A percentile compares a stretch with the other conserved stretches of the same genome.
Evolutionary conservation across 2,113 vertebrate species (phyloP).

Genomic region (Baryphthengus martii): DNA sequence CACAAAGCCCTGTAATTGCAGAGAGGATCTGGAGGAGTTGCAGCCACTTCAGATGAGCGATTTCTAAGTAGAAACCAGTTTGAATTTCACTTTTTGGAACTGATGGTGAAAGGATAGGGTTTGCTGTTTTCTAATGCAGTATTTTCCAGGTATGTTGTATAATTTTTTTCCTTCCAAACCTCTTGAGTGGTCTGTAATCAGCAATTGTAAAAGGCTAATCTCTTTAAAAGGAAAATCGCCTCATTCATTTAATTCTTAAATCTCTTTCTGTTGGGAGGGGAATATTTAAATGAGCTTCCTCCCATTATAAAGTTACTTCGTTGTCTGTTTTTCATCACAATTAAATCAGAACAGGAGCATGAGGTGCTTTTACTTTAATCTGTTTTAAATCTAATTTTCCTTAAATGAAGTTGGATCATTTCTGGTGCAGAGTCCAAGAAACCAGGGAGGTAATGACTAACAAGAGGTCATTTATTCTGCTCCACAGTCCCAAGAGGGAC

Average conservation of each 20-base stretch:
- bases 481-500: not conserved
- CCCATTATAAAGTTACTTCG: slow-evolving; percentile 36
- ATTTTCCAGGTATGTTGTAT: slow-evolving; percentile 43
- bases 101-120: not conserved
- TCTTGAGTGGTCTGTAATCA: slow-evolving; percentile 13
- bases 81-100: slow-evolving; percentile 32
- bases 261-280: slow-evolving; percentile 31
- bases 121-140: slow-evolving; percentile 27
- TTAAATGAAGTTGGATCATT: slow-evolving; percentile 23
- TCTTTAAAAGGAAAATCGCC: slow-evolving; percentile 41
- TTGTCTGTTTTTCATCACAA: slow-evolving; percentile 51
- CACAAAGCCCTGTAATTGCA: slow-evolving; percentile 44
- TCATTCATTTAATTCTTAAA: slow-evolving; percentile 54
- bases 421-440: slow-evolving; percentile 35
- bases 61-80: slow-evolving; percentile 1
- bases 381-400: slow-evolving; percentile 51
- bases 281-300: slow-evolving; percentile 53
- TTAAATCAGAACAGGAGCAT: slow-evolving; percentile 34
- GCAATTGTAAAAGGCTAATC: slow-evolving; percentile 50
- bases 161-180: not conserved
- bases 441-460: slow-evolving; percentile 6
- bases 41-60: slow-evolving; percentile 34
- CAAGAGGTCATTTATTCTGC: slow-evolving; percentile 44
- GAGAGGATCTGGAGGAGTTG: slow-evolving; percentile 44
- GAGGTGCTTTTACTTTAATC: slow-evolving; percentile 35